These are phyloP conservation scores for Sylvia atricapilla DNA, from an alignment of 2,113 vertebrate genomes.

Conservation along the genomic window DNA sequence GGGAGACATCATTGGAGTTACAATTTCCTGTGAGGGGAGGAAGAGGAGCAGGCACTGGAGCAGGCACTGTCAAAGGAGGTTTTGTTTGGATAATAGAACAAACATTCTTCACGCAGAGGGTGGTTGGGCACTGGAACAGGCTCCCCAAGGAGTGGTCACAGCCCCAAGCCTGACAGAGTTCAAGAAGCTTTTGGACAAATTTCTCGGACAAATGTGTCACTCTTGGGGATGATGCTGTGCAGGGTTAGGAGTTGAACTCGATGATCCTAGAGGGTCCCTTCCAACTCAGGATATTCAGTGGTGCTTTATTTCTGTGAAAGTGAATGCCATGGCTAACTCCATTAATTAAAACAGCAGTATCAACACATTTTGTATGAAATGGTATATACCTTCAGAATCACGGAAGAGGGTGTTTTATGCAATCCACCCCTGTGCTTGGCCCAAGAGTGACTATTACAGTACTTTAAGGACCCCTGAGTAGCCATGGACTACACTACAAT, in stretches of 20 bases:
- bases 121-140: not conserved
- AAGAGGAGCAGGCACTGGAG: not conserved
- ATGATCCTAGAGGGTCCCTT: not conserved
- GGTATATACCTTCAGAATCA: not conserved
- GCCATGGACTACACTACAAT: not conserved
- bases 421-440: not conserved
- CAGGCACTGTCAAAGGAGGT: not conserved
- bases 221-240: not conserved
- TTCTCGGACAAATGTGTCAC: not conserved
- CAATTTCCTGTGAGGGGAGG: not conserved
- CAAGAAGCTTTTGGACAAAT: not conserved
- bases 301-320: not conserved
- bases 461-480: not conserved
- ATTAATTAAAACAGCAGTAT: not conserved
- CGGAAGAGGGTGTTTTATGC: not conserved
- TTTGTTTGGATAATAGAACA: not conserved
- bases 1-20: not conserved
- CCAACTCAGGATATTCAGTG: not conserved
- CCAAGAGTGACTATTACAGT: not conserved
- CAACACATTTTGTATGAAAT: fast-evolving
- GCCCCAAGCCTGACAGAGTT: not conserved
- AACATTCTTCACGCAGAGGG: not conserved
- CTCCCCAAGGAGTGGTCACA: too few relatives aligned
- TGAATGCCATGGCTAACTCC: not conserved
- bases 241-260: not conserved